Evolutionary conservation across 2,113 vertebrate genomes (phyloP), one percentile per base, ranked within the genome.

Genomic region (Brienomyrus longianalis): DNA sequence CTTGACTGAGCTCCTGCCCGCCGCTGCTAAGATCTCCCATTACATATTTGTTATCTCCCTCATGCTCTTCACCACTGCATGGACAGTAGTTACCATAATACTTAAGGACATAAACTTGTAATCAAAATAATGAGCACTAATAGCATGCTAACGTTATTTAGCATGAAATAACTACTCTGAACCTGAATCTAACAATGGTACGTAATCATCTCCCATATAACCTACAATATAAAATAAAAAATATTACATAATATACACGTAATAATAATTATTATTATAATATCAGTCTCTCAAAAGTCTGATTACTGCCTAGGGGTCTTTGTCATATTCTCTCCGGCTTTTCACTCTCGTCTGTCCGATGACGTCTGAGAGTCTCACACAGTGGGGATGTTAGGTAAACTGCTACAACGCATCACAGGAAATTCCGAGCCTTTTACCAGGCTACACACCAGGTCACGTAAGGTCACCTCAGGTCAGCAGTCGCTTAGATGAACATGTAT

Each of bases 391-490:
- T 83, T n/a, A 17, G 80, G 2, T 11, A 21, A 8, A 51, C n/a
- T 8, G n/a, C 47, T 43, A 5, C 3, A 51, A 3, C 2, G 6
- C n/a, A 35, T 80, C 7, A 10, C n/a, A 35, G 43, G 43, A 11
- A 88, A 35, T 15, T 77, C 4, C 31, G 13, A 39, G 15, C n/a
- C 13, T 92, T 88, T 47, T 39, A 19, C 10, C 1, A 19, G 19
- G 54, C 19, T 23, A 21, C 56, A n/a, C 23, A n/a, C 6, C 31
- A 43, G 90, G 93, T 92, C 92, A 92, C 27, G 27, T 45, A n/a
- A 11, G 56, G 86, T 85, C 83, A 23, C 23, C 21, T 51, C 74
- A 31, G 47, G 88, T 56, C 35, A 11, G 77, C 21, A 39, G 84
- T 85, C 50, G 10, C 31, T 39, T 2, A 77, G 35, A 17, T 31